Conservation (phyloP, 1,140 invertebrate genomes). For the Stenopsyche tienmushanensis region DNA sequence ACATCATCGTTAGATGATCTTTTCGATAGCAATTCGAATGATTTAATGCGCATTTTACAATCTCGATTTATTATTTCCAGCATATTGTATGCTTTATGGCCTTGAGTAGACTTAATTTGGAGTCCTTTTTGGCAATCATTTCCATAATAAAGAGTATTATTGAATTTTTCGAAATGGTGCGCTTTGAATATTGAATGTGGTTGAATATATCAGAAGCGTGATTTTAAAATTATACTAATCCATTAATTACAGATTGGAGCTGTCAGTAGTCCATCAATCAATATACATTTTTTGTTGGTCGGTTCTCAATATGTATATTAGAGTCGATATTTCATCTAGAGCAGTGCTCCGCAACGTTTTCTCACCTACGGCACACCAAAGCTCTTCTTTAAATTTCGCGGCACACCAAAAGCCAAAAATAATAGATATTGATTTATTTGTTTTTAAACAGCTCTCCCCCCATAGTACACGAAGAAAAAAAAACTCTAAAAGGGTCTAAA, state of each 20-base stretch:
- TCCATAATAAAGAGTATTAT: not conserved
- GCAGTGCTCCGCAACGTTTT: no score
- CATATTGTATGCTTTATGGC: not conserved
- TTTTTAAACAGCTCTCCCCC: no score
- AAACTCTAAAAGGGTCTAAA: no score
- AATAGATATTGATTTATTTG: no score
- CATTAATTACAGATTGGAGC: conserved; percentile 28
- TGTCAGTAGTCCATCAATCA: conserved; percentile 29
- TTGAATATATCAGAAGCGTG: conserved; percentile 9
- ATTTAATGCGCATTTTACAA: not conserved
- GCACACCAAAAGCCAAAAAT: no score
- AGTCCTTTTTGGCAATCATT: not conserved
- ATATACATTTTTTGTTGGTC: conserved; percentile 3
- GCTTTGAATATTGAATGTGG: not conserved
- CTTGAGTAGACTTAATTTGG: not conserved
- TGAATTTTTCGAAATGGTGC: not conserved
- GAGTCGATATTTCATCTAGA: not conserved
- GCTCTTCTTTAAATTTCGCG: no score
- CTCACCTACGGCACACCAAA: no score
- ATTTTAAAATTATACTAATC: conserved; percentile 28
- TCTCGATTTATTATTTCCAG: not conserved
- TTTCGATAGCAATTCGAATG: no score
- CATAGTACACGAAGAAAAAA: no score
- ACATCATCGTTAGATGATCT: no score
- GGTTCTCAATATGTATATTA: not conserved